Conservation (phyloP, 2,797 vertebrate genomes). For the Spheniscus humboldti region DNA sequence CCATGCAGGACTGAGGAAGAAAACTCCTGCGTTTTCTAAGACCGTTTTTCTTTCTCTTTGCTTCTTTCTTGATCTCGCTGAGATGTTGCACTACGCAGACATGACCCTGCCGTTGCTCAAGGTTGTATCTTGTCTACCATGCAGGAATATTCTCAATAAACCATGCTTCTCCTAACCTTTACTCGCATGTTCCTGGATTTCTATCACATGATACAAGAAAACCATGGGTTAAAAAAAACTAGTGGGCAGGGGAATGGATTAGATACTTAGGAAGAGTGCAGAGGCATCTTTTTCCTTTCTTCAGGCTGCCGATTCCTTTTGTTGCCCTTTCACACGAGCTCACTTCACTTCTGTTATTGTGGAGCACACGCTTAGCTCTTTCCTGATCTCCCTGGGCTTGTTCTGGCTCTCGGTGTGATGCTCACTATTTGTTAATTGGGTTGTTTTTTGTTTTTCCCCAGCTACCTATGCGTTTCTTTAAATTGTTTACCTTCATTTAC, state of each 20-base stretch:
- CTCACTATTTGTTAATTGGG: neutral
- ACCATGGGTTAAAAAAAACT: neutral
- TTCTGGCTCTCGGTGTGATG: neutral
- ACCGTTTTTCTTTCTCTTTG: neutral
- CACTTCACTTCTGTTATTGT: neutral
- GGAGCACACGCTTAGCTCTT: rapidly evolving
- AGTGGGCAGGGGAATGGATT: neutral
- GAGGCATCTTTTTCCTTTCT: neutral
- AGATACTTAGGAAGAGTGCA: neutral
- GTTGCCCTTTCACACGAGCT: neutral
- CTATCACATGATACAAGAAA: neutral
- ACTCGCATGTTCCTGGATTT: neutral
- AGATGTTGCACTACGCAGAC: neutral
- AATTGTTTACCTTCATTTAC: neutral
- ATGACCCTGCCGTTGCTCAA: rapidly evolving
- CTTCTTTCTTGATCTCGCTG: neutral
- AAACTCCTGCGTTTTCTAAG: neutral
- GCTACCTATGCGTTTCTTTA: neutral
- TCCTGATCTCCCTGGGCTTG: neutral
- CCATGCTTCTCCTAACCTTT: neutral
- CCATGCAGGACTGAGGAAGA: rapidly evolving
- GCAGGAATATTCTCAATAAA: neutral
- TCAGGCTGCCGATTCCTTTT: neutral
- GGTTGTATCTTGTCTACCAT: rapidly evolving
- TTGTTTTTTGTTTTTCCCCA: too few relatives aligned